These are phyloP conservation scores for Halocynthia roretzi DNA, from an alignment of 23 tunicate species.

Conservation along the genomic window DNA sequence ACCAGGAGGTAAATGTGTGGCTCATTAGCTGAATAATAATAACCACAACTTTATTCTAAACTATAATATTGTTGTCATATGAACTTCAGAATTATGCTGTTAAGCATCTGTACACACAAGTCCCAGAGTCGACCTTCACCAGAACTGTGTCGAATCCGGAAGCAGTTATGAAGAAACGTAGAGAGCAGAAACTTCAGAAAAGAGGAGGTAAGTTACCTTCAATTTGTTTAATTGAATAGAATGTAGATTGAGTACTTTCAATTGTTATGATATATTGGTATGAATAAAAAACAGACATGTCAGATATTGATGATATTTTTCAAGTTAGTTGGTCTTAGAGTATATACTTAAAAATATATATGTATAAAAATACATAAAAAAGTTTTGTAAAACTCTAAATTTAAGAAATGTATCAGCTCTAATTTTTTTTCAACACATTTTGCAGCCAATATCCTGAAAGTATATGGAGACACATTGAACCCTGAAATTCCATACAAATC, in stretches of 20 bases:
- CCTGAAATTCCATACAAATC: constrained; percentile 82
- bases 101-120: constrained; percentile 74
- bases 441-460: constrained; percentile 66
- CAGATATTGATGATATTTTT: no score
- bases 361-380: no score
- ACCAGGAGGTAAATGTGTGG: constrained; percentile 14
- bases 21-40: background rate
- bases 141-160: constrained; percentile 96
- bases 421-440: background rate
- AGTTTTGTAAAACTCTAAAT: no score
- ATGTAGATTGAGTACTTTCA: no score
- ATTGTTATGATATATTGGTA: no score
- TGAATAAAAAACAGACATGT: no score
- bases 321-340: no score
- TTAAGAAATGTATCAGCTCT: no score
- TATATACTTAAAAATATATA: no score
- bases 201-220: constrained; percentile 63
- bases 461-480: constrained; percentile 68
- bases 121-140: constrained; percentile 84
- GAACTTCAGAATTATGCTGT: constrained; percentile 53
- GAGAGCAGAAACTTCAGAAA: constrained; percentile 89
- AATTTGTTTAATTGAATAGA: no score
- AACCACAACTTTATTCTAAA: background rate
- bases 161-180: constrained; percentile 87
- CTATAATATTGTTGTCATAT: background rate